Percentiles rank a stretch among this genome's conserved stretches.
Evolutionary conservation across 2,888 invertebrate genomes (phyloP).

Genomic region (Colostygia pectinataria): DNA sequence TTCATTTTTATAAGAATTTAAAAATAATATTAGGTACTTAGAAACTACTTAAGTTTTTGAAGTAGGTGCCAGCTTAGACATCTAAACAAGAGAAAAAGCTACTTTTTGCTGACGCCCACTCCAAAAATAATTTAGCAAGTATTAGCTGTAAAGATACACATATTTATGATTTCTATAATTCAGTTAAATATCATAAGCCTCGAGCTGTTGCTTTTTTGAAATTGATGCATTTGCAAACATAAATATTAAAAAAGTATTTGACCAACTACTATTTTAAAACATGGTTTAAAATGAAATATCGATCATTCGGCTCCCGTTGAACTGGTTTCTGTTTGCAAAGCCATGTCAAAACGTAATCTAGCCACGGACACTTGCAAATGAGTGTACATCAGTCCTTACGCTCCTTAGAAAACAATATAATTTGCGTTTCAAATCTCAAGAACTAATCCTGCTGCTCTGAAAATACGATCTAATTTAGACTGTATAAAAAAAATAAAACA

Average conservation of each 20-base stretch:
- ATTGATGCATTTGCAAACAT: conserved; percentile 17
- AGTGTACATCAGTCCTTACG: conserved; percentile 55
- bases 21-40: too few species aligned
- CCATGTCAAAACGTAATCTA: conserved; percentile 68
- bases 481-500: conserved; percentile 1
- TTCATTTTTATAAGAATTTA: too few species aligned
- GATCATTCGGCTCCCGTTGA: conserved; percentile 44
- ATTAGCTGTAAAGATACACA: too few species aligned
- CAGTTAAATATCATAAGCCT: too few species aligned
- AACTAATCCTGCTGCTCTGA: not conserved
- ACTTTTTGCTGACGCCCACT: too few species aligned
- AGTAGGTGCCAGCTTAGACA: too few species aligned
- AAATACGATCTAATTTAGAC: conserved; percentile 18
- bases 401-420: conserved; percentile 29
- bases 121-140: too few species aligned
- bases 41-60: too few species aligned
- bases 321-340: conserved; percentile 62
- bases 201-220: conserved; percentile 24
- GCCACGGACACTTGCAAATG: conserved; percentile 67
- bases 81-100: too few species aligned
- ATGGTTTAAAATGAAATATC: conserved; percentile 51
- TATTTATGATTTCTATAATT: too few species aligned
- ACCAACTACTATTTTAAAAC: conserved; percentile 51
- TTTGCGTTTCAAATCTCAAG: conserved; percentile 15
- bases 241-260: conserved; percentile 16